These are phyloP conservation scores for Crambe crambe DNA, from an alignment of 37 sponge, comb jelly and placozoan species.

Conservation along the genomic window DNA sequence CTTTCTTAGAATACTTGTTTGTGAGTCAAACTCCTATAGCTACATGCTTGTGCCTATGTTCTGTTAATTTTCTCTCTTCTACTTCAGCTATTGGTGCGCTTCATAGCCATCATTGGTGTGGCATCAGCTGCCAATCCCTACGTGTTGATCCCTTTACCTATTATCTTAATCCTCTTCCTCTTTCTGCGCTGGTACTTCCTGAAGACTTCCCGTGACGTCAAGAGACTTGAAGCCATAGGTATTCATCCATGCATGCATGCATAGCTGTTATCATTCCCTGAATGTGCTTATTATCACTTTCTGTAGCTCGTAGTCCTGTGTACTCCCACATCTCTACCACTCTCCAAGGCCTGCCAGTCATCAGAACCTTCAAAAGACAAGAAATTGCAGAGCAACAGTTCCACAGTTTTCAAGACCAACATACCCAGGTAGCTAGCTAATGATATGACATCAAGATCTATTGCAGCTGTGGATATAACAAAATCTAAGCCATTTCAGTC, in stretches of 20 bases:
- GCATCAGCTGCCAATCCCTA: slow-evolving; percentile 57
- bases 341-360: slow-evolving; percentile 82
- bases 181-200: slow-evolving; percentile 63
- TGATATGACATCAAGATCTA: too few relatives aligned
- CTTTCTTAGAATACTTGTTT: slow-evolving; percentile 35
- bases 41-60: background rate
- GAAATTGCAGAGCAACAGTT: slow-evolving; percentile 11
- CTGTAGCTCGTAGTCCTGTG: slow-evolving; percentile 88
- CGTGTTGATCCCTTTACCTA: slow-evolving; percentile 35
- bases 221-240: slow-evolving; percentile 85
- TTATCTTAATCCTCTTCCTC: slow-evolving; percentile 41
- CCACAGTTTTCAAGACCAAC: slow-evolving; percentile 29
- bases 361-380: slow-evolving; percentile 61
- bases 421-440: slow-evolving; percentile 9
- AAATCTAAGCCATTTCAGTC: too few relatives aligned
- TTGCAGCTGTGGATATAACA: too few relatives aligned
- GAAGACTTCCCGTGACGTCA: slow-evolving; percentile 64
- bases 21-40: slow-evolving; percentile 15
- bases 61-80: background rate
- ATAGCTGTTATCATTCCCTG: too few relatives aligned
- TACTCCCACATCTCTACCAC: slow-evolving; percentile 84
- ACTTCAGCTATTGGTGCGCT: slow-evolving; percentile 45
- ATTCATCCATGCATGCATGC: background rate
- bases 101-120: slow-evolving; percentile 50
- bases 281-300: too few relatives aligned